Evolutionary conservation across 2,113 vertebrate genomes (phyloP).

Genomic region (Strix aluco): DNA sequence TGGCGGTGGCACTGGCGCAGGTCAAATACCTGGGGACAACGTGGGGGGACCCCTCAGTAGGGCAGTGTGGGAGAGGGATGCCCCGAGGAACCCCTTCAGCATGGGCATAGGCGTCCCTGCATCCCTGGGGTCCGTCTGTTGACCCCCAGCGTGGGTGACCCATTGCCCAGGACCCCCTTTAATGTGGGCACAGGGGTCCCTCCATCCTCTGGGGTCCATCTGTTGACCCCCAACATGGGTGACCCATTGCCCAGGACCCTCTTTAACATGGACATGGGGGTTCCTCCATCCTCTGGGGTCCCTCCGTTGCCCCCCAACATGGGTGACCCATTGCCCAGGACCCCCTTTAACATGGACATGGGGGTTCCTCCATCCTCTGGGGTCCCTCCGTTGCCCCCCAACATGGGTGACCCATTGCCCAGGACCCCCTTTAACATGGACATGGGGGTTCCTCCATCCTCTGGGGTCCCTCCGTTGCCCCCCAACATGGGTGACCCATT

Average conservation of each 20-base stretch:
- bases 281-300: not conserved
- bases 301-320: not conserved
- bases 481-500: not conserved
- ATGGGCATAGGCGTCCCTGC: not conserved
- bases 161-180: no score
- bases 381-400: not conserved
- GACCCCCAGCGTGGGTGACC: no score
- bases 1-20: conserved; percentile 84
- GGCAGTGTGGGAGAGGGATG: fast-evolving
- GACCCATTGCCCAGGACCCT: not conserved
- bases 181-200: not conserved
- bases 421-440: not conserved
- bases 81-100: not conserved
- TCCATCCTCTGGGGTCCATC: not conserved
- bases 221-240: not conserved
- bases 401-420: not conserved
- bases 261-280: fast-evolving
- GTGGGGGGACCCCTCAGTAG: not conserved
- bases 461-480: not conserved
- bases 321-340: not conserved
- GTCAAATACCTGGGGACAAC: conserved; percentile 76
- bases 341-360: no score
- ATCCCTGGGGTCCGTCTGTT: no score
- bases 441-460: not conserved
- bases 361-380: not conserved